phyloP scores from a whole-genome alignment of 1,140 invertebrate species.

The Yoshiicerus persimilis region DNA sequence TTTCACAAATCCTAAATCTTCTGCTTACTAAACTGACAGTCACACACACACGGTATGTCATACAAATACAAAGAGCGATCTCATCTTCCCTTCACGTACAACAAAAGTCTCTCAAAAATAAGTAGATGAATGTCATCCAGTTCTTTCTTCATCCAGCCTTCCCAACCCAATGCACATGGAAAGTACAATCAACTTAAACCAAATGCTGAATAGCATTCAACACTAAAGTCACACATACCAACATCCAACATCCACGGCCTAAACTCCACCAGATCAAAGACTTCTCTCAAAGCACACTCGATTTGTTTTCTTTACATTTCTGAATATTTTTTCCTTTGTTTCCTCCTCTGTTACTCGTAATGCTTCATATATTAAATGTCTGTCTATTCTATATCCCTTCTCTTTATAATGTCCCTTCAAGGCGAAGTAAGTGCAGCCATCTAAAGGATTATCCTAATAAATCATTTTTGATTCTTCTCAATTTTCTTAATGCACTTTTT shows the following conservation, averaged over 20 bases:
- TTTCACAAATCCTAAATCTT: background rate
- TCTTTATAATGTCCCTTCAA: no score
- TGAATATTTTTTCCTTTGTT: background rate
- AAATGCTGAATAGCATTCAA: background rate
- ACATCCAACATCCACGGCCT: background rate
- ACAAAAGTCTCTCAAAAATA: background rate
- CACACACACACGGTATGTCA: background rate
- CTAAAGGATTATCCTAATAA: no score
- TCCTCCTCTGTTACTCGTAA: no score
- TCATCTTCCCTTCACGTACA: background rate
- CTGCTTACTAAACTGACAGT: background rate
- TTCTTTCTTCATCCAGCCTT: background rate
- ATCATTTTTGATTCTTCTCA: no score
- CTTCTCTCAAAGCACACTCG: background rate
- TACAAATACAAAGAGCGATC: background rate
- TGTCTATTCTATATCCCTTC: no score
- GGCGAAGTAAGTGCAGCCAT: no score
- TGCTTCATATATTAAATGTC: no score
- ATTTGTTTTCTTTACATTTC: background rate
- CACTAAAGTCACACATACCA: background rate
- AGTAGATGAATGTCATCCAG: background rate
- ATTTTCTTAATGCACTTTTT: no score
- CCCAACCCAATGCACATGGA: background rate
- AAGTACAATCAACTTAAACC: background rate
- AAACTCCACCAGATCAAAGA: background rate